Evolutionary conservation across 2,797 vertebrate genomes (phyloP).

Genomic region (Enteromius radiatus): DNA sequence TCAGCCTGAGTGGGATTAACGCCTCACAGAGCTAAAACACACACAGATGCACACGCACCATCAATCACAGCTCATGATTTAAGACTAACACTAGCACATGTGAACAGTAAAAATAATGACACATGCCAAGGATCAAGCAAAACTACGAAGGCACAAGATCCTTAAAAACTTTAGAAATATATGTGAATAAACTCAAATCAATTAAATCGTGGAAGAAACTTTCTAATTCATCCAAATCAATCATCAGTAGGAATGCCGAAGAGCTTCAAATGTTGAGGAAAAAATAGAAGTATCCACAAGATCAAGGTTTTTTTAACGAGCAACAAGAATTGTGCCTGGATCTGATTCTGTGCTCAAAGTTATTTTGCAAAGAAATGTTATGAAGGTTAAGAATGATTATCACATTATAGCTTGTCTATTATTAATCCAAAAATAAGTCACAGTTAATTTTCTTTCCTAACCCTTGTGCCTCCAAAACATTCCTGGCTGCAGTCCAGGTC

Average conservation of each 20-base stretch:
- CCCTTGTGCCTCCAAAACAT: slow-evolving; percentile 15
- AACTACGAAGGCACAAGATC: not conserved
- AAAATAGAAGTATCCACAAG: not conserved
- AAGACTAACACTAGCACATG: slow-evolving; percentile 12
- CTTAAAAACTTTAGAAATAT: not conserved
- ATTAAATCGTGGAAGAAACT: not conserved
- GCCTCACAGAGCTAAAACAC: slow-evolving; percentile 64
- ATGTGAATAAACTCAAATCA: not conserved
- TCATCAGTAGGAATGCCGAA: not conserved
- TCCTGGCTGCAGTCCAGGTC: not conserved
- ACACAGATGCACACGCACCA: slow-evolving; percentile 41
- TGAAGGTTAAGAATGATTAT: slow-evolving; percentile 17
- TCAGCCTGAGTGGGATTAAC: slow-evolving; percentile 73
- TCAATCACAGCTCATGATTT: slow-evolving; percentile 42
- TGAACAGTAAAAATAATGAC: slow-evolving; percentile 8
- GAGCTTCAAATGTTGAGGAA: not conserved
- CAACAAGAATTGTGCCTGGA: not conserved
- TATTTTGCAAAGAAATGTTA: not conserved
- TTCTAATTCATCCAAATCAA: not conserved
- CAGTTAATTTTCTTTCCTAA: slow-evolving; percentile 8
- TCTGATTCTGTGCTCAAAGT: not conserved
- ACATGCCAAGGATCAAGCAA: not conserved
- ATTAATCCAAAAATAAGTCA: slow-evolving; percentile 34
- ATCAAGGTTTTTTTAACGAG: not conserved
- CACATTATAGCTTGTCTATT: slow-evolving; percentile 16